Base-by-base conservation (phyloP, 2,888 invertebrate genomes). In the Sepiola atlantica region DNA sequence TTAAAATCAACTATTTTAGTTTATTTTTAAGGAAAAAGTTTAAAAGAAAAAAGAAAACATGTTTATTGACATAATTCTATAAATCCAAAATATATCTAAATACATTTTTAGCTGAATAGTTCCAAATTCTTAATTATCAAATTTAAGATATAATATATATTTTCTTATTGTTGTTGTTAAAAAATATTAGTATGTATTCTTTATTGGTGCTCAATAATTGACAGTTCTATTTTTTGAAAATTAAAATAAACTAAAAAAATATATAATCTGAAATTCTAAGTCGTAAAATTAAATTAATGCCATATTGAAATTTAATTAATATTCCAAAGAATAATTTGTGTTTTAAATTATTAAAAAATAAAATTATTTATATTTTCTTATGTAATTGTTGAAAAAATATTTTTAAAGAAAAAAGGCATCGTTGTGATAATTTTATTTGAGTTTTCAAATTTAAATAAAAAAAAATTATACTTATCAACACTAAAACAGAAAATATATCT, bases 321-420 rank as follows among this genome's bases (percentile, higher is more conserved):
- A 21, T 61, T 24, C 3, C 28, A 61, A 61, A 61, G 21, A 10
- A 61, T 24, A 61, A 28, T 61, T 21, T 61, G 21, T 18, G 18
- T 77, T 77, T 77, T 77, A 32, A 16, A n/a, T 12, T 16, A 77
- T 16, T 16, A 77, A 10, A 20, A 77, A 77, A n/a, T n/a, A 77
- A 77, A 77, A n/a, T 61, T 61, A 77, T 77, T n/a, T 77, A n/a
- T 61, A 77, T 77, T n/a, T 77, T 77, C 77, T 24, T 77, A 77
- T 77, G 12, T 77, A 32, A 45, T 77, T 77, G 77, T 28, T 32
- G 21, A 61, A 28, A 61, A 21, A 61, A 20, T n/a, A 12, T 20
- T 77, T 45, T n/a, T 8, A n/a, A 77, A 77, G n/a, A n/a, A 14
- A 28, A 12, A 61, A 77, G 14, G n/a, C n/a, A n/a, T n/a, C 77